phyloP scores from a whole-genome alignment of 2,888 invertebrate species.

The Adelphocoris suturalis region DNA sequence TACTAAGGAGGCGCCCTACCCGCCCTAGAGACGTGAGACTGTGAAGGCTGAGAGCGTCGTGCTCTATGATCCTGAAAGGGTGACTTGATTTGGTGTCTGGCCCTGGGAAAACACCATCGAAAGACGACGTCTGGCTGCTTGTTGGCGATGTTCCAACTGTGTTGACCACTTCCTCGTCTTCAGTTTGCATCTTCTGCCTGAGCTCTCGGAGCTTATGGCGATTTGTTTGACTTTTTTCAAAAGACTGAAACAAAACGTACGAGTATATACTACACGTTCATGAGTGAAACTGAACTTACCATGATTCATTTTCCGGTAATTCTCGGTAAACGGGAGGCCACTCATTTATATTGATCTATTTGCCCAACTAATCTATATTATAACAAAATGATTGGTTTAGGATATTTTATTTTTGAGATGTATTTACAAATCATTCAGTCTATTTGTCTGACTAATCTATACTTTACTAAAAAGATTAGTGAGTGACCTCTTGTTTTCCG shows the following conservation, averaged over 20 bases:
- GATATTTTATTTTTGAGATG: no score
- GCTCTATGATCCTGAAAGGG: constrained; percentile 92
- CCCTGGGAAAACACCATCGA: constrained; percentile 87
- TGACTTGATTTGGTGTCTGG: constrained; percentile 81
- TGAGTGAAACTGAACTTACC: no score
- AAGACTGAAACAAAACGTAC: constrained; percentile 52
- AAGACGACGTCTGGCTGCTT: constrained; percentile 88
- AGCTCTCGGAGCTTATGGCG: constrained; percentile 90
- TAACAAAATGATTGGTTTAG: no score
- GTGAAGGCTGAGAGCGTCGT: constrained; percentile 91
- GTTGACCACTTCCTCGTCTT: constrained; percentile 87
- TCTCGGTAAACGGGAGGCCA: no score
- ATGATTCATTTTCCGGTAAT: no score
- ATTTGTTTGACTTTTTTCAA: constrained; percentile 78
- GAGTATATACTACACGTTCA: no score
- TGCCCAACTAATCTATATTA: no score
- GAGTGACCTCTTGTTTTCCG: no score
- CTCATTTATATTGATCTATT: no score
- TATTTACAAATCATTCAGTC: no score
- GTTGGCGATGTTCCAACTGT: constrained; percentile 83
- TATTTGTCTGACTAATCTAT: no score
- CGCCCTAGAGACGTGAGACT: constrained; percentile 93
- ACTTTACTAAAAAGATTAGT: no score
- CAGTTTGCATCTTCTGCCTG: constrained; percentile 91
- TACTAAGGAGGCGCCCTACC: constrained; percentile 88